Base-by-base conservation (phyloP, 2,888 invertebrate species). In the Thereva unica region DNA sequence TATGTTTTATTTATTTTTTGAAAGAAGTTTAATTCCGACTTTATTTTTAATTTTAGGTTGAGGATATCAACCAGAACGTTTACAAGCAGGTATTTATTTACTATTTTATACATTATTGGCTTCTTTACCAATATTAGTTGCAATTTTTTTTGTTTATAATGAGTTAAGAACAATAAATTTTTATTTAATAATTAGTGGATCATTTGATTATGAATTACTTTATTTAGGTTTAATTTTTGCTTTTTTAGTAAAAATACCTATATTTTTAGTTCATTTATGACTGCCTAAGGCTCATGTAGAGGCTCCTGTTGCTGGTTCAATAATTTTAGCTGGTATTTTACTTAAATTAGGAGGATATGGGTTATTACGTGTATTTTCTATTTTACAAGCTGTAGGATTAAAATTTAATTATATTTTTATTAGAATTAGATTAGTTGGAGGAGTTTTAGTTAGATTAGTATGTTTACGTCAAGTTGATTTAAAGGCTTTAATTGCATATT, bases 201-300 rank as follows among this genome's bases (percentile, higher is more conserved):
- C 74, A 76, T 71, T 77, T 74, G 74, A 78, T 80, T 71, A 70
- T 74, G 71, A 75, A 66, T 75, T 84, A 74, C 78, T 85, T 76
- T 86, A 84, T 84, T 78, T 85, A 74, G 82, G 78, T 74, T 79
- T 85, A 76, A 80, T 85, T 76, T 74, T 85, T 71, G 86, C 86
- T 72, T 89, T 89, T 87, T 85, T 89, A 80, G 85, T 89, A 2
- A 89, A 89, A 80, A 84, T 89, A 75, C 89, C 89, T 3, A 85
- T 89, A 77, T 89, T 85, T 86, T 83, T 86, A 76, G 78, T 86
- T 80, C 89, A 90, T 84, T 82, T 88, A 75, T 90, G 89, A 76
- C 78, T 89, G 38, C 89, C 89, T 69, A 89, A 88, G 64, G 89
- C 89, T 80, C 89, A 90, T 86, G 89, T 90, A 1, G 89, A 90